These are phyloP conservation scores for Adoxophyes honmai DNA, from an alignment of 1,140 invertebrate genomes.

Conservation along the genomic window DNA sequence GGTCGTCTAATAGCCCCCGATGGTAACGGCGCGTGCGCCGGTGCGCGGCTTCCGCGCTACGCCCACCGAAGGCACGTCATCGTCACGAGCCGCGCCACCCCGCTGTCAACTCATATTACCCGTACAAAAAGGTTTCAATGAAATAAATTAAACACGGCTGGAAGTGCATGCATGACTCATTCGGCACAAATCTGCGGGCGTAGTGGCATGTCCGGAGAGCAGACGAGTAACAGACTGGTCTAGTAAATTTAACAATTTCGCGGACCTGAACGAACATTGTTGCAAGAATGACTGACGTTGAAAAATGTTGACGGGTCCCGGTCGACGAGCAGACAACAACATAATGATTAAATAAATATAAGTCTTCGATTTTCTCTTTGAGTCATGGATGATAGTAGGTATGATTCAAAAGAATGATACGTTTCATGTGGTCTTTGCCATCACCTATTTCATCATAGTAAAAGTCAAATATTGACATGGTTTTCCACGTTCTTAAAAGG, in stretches of 20 bases:
- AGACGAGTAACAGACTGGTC: background rate
- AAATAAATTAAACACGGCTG: no score
- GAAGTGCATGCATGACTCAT: no score
- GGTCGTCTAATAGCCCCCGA: conserved; percentile 55
- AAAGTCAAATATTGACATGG: no score
- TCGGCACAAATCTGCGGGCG: no score
- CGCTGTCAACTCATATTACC: conserved; percentile 14
- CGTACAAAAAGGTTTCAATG: background rate
- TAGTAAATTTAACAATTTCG: conserved; percentile 2
- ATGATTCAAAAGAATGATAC: background rate
- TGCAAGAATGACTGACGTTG: conserved; percentile 48
- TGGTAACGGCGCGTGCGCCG: conserved; percentile 57
- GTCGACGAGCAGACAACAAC: conserved; percentile 46
- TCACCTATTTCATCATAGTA: background rate
- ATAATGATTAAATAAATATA: conserved; percentile 61
- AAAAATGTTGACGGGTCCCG: conserved; percentile 54
- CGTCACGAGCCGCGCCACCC: conserved; percentile 10
- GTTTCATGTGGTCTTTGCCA: background rate
- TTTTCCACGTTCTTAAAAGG: no score
- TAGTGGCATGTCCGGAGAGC: no score
- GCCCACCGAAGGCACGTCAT: conserved; percentile 29
- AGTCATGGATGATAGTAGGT: conserved; percentile 10
- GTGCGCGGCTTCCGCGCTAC: conserved; percentile 48
- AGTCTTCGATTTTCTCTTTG: conserved; percentile 36
- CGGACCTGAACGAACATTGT: background rate